phyloP scores from a whole-genome alignment of 2,888 invertebrate genomes.

The Lordiphosa andalusiaca region DNA sequence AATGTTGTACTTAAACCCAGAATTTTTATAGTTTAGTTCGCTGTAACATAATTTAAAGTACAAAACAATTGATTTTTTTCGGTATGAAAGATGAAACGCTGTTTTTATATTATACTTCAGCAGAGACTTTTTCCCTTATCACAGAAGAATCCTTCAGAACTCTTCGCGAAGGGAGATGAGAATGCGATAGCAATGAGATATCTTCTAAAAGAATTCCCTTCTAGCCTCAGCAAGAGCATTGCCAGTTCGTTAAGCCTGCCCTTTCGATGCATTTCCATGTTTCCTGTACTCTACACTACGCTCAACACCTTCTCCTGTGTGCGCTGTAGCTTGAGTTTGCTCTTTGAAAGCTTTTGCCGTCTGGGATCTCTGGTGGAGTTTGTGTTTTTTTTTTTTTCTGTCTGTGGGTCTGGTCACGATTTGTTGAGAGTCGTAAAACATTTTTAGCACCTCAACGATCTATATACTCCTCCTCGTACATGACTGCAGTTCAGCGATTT shows the following conservation, averaged over 20 bases:
- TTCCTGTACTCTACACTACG: conserved; percentile 42
- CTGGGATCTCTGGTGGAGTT: conserved; percentile 9
- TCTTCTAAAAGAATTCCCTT: too few relatives aligned
- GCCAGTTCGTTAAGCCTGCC: not conserved
- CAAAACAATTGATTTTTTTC: too few relatives aligned
- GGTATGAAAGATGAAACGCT: too few relatives aligned
- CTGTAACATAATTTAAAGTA: too few relatives aligned
- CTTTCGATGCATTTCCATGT: not conserved
- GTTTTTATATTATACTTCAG: too few relatives aligned
- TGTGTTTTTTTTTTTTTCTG: conserved; percentile 8
- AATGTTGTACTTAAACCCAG: too few relatives aligned
- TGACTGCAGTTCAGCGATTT: conserved; percentile 35
- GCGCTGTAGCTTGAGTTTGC: conserved; percentile 19
- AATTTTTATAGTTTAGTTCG: too few relatives aligned
- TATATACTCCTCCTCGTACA: conserved; percentile 40
- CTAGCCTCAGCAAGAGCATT: not conserved
- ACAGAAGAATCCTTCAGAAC: too few relatives aligned
- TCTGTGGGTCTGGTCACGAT: conserved; percentile 71
- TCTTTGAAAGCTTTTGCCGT: conserved; percentile 13
- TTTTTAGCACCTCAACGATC: conserved; percentile 75
- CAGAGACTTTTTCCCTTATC: too few relatives aligned
- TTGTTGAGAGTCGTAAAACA: conserved; percentile 77
- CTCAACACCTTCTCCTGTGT: conserved; percentile 63
- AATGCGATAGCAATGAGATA: too few relatives aligned
- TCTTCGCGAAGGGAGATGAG: too few relatives aligned